Evolutionary conservation across 1,140 invertebrate species (phyloP).

Genomic region (Thalassaphorura encarpata): DNA sequence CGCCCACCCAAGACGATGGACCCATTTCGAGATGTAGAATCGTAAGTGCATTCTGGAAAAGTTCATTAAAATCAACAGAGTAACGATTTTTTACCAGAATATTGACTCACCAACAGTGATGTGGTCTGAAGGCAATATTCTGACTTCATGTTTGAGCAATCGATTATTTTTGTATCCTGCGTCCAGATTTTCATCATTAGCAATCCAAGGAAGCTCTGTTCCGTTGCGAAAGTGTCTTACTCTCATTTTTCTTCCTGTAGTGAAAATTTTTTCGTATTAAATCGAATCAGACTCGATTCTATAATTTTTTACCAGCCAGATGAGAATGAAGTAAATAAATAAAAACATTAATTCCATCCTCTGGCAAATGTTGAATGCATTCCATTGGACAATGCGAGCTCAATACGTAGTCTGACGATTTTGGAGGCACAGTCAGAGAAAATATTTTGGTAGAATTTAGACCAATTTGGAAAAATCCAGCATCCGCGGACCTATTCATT

Average conservation of each 20-base stretch:
- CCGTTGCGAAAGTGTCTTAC: constrained; percentile 51
- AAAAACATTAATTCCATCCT: not conserved
- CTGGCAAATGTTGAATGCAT: not conserved
- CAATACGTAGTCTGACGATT: not conserved
- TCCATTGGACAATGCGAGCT: not conserved
- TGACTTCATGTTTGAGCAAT: not conserved
- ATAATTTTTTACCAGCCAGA: constrained; percentile 41
- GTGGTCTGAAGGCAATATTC: not conserved
- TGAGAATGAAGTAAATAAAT: not conserved
- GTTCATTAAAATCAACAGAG: no score
- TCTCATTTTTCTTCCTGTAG: constrained; percentile 49
- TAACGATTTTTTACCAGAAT: no score
- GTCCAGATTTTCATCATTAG: constrained; percentile 54
- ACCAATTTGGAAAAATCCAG: not conserved
- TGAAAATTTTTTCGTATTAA: no score
- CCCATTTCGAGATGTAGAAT: constrained; percentile 7
- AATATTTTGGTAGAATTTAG: not conserved
- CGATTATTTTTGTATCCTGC: constrained; percentile 47
- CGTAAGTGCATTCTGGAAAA: constrained; percentile 15
- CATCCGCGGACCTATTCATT: no score
- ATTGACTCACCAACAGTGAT: no score
- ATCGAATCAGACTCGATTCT: no score
- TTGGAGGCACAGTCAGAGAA: not conserved
- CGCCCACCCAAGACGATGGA: not conserved
- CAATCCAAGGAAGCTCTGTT: constrained; percentile 51